Base-by-base conservation (phyloP, 1,140 invertebrate genomes). In the Elysia chlorotica region DNA sequence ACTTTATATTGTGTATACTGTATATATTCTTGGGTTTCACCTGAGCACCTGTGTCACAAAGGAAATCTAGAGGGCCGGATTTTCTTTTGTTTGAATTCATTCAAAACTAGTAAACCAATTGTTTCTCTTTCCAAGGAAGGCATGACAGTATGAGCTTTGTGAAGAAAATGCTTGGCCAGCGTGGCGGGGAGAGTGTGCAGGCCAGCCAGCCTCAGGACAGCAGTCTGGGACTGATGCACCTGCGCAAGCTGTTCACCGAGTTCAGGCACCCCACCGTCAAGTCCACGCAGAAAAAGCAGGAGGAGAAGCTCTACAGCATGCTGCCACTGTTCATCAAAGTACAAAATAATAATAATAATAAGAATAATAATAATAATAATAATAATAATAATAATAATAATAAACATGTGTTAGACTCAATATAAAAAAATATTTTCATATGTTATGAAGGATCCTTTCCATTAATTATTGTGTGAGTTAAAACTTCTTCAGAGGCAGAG, bases 251-350 rank as follows among this genome's bases (percentile, higher is more conserved):
- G 14, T 99, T 98, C 88, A 93, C 93, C 30, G 96, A 98, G 82
- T 97, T 96, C 81, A 93, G 92, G 28, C 94, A 97, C 89, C 93
- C 95, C 41, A 89, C 92, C 23, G 90, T 92, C n/a, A 84, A 79
- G 53, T 75, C 79, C 19, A 82, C 82, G 6, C 81, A 83, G 48
- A 80, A 83, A 36, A 95, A 98, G 87, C 92, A 93, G 74, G 95
- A 98, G 88, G 93, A 94, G 82, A 97, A 97, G 88, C 90, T 99
- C 0, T 99, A 99, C 87, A 97, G 96, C 87, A 98, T 99, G 95
- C 90, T 99, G 79, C 97, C 97, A 54, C 89, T 99, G 14, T 99
- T 99, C 89, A 97, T 95, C 89, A 99, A 98, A 91, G 96, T 98
- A 90, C 88, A 77, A 38, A 30, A n/a, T n/a, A n/a, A n/a, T n/a